Percentiles rank a stretch among this genome's conserved stretches.
phyloP scores from a whole-genome alignment of 2,797 vertebrate genomes.

The Sparidentex hasta region DNA sequence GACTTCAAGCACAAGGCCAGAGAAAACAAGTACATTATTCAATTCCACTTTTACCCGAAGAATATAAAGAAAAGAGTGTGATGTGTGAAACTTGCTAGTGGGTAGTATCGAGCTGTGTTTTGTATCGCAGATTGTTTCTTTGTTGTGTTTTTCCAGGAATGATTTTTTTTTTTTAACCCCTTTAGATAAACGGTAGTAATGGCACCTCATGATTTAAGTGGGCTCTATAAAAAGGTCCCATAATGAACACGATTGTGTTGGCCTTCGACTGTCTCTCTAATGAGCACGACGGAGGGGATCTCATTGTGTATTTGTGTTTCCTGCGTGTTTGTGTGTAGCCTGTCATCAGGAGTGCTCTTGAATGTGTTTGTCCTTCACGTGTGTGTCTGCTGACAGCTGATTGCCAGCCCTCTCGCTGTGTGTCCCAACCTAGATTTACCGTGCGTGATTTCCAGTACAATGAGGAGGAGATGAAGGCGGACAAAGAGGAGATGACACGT shows the following conservation, averaged over 20 bases:
- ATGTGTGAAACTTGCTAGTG: neutral
- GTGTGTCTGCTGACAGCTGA: constrained; percentile 19
- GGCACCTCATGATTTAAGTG: constrained; percentile 11
- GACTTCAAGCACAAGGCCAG: constrained; percentile 99
- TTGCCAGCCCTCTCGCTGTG: constrained; percentile 42
- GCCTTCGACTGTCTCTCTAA: constrained; percentile 42
- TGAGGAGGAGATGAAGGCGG: constrained; percentile 98
- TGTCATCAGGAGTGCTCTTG: constrained; percentile 27
- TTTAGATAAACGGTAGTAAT: constrained; percentile 1
- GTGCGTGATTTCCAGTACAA: constrained; percentile 99
- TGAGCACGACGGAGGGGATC: constrained; percentile 35
- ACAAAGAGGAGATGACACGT: constrained; percentile 99
- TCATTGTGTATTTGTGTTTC: neutral
- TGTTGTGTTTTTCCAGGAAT: constrained; percentile 9
- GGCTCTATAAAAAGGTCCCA: constrained; percentile 33
- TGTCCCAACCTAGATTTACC: constrained; percentile 87
- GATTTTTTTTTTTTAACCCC: neutral
- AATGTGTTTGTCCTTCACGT: neutral
- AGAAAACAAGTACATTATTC: constrained; percentile 92
- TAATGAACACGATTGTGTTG: constrained; percentile 9
- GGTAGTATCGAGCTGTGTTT: neutral
- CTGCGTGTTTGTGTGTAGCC: neutral
- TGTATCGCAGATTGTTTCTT: neutral
- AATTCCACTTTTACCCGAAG: neutral
- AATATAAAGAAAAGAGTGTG: neutral